phyloP scores from a whole-genome alignment of 2,113 vertebrate species.

The Erpornis zantholeuca region DNA sequence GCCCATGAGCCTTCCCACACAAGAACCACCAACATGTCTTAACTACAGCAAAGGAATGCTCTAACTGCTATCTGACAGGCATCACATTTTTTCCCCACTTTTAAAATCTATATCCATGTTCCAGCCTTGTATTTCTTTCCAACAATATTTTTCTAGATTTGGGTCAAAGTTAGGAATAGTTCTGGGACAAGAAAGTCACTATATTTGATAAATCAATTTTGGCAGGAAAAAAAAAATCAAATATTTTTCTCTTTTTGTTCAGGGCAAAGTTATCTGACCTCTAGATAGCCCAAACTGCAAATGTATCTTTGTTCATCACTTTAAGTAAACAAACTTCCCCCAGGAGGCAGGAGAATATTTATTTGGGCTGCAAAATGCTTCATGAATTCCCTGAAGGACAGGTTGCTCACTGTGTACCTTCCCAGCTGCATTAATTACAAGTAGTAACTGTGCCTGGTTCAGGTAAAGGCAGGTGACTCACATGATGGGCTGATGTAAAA shows the following conservation, averaged over 20 bases:
- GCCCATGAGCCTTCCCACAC: neutral
- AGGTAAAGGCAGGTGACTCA: neutral
- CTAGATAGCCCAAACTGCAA: neutral
- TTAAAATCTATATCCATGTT: neutral
- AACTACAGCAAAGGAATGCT: neutral
- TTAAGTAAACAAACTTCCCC: neutral
- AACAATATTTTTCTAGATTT: neutral
- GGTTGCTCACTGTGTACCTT: neutral
- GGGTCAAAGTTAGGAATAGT: neutral
- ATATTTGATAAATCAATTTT: neutral
- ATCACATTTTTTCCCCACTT: neutral
- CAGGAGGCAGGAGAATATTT: neutral
- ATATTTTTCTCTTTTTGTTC: neutral
- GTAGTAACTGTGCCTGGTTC: neutral
- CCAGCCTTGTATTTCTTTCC: neutral
- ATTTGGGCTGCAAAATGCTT: neutral
- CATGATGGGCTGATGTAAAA: neutral
- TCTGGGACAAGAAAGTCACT: neutral
- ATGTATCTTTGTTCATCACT: neutral
- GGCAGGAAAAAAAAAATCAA: neutral
- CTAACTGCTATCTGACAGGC: neutral
- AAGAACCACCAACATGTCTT: neutral
- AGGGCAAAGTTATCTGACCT: neutral
- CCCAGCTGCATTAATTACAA: neutral
- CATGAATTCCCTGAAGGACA: neutral